Percentiles rank a stretch among this genome's conserved stretches.
phyloP scores from a whole-genome alignment of 30 jellyfish, hydroid and myxozoan species.

The Pelagia noctiluca region DNA sequence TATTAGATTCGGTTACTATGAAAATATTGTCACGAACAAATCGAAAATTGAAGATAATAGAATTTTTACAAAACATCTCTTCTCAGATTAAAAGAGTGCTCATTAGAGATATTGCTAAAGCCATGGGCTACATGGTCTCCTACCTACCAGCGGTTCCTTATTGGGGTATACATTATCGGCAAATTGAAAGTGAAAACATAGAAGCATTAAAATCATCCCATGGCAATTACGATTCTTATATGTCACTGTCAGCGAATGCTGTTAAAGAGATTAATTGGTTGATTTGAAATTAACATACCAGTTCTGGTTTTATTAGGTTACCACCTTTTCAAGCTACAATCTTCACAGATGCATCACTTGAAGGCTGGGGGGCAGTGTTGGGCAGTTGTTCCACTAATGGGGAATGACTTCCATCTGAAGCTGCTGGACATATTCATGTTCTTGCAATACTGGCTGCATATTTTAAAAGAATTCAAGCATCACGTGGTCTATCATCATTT shows the following conservation, averaged over 20 bases:
- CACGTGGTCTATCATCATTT: conserved; percentile 34
- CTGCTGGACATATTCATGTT: conserved; percentile 37
- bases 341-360: conserved; percentile 68
- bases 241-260: conserved; percentile 17
- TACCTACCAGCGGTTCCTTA: conserved; percentile 40
- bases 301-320: neutral
- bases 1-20: conserved; percentile 19
- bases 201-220: conserved; percentile 21
- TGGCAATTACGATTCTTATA: conserved; percentile 26
- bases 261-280: conserved; percentile 43
- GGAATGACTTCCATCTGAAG: conserved; percentile 53
- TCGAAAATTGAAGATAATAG: neutral
- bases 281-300: neutral
- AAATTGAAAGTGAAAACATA: conserved; percentile 46
- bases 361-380: conserved; percentile 68
- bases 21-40: conserved; percentile 8
- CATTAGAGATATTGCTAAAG: conserved; percentile 36
- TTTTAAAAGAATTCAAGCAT: conserved; percentile 3
- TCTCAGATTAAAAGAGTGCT: neutral
- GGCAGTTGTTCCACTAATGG: conserved; percentile 50
- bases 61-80: neutral
- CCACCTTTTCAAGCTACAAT: conserved; percentile 31
- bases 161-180: conserved; percentile 40
- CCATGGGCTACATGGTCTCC: conserved; percentile 53
- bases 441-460: conserved; percentile 44